Percentiles rank a stretch among this genome's conserved stretches.
Evolutionary conservation across 2,113 vertebrate species (phyloP).

Genomic region (Datnioides undecimradiatus): DNA sequence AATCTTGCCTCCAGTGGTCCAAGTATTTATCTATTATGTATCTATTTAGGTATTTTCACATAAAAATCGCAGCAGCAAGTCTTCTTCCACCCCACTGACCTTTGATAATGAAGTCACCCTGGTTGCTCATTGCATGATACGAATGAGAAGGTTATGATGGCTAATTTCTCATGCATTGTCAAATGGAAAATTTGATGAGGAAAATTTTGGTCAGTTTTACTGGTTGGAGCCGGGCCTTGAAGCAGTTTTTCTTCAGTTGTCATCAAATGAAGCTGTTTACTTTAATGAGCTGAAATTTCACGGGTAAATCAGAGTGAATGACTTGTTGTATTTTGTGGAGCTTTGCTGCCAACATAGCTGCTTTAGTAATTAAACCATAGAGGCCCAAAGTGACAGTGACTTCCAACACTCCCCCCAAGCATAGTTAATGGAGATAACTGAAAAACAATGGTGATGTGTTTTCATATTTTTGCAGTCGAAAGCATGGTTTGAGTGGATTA

Average conservation of each 20-base stretch:
- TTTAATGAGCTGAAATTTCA: conserved; percentile 56
- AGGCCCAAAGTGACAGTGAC: conserved; percentile 49
- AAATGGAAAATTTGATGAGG: conserved; percentile 49
- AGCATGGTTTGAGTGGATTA: conserved; percentile 10
- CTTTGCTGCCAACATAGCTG: conserved; percentile 51
- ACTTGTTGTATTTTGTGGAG: conserved; percentile 39
- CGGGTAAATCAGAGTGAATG: conserved; percentile 57
- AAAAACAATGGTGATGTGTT: conserved; percentile 22
- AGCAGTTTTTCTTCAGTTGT: conserved; percentile 14
- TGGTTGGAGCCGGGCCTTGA: conserved; percentile 32
- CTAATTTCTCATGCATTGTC: background rate
- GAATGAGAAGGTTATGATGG: no score
- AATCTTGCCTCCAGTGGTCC: background rate
- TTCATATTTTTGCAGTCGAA: conserved; percentile 15
- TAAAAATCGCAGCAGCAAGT: no score
- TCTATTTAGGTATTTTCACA: no score
- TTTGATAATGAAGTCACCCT: background rate
- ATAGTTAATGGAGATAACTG: conserved; percentile 16
- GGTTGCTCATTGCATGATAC: no score
- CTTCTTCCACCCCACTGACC: conserved; percentile 14
- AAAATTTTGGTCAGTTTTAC: conserved; percentile 12
- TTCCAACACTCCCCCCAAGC: conserved; percentile 46
- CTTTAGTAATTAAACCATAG: conserved; percentile 54
- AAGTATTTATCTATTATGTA: no score
- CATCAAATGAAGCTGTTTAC: conserved; percentile 54